These are phyloP conservation scores for Lasioglossum vierecki DNA, from an alignment of 2,888 invertebrate species.

Conservation along the genomic window DNA sequence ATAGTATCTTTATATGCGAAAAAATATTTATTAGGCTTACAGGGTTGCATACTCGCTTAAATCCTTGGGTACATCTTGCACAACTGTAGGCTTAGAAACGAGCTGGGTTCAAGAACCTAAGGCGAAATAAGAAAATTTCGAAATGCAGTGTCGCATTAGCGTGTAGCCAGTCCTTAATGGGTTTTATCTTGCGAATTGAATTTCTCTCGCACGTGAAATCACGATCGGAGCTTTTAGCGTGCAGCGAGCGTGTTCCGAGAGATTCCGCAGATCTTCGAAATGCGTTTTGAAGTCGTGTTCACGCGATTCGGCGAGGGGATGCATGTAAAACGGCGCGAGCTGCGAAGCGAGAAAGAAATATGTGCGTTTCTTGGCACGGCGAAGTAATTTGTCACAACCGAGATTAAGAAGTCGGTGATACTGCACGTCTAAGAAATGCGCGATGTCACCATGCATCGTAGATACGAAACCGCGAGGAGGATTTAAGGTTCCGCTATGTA, in stretches of 20 bases:
- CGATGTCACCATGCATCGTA: constrained; percentile 46
- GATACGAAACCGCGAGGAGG: constrained; percentile 51
- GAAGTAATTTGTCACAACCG: constrained; percentile 58
- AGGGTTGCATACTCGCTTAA: no score
- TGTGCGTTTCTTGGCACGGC: constrained; percentile 33
- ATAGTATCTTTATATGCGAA: no score
- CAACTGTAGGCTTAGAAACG: not conserved
- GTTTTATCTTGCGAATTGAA: not conserved
- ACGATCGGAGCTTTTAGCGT: not conserved
- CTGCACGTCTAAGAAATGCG: constrained; percentile 49
- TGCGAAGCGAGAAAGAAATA: constrained; percentile 23
- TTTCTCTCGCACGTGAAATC: not conserved
- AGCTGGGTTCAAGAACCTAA: not conserved
- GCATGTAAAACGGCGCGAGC: constrained; percentile 38
- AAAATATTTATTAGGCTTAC: no score
- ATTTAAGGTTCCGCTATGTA: constrained; percentile 57
- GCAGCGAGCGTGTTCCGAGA: not conserved
- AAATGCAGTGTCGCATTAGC: not conserved
- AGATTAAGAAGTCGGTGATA: constrained; percentile 62
- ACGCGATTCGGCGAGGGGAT: constrained; percentile 8
- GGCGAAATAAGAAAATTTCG: not conserved
- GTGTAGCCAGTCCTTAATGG: not conserved
- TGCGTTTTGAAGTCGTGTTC: constrained; percentile 21
- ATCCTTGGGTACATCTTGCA: not conserved
- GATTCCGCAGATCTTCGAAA: constrained; percentile 15